Evolutionary conservation across 2,797 vertebrate genomes (phyloP).

Genomic region (Melanotaenia parkinsoni): DNA sequence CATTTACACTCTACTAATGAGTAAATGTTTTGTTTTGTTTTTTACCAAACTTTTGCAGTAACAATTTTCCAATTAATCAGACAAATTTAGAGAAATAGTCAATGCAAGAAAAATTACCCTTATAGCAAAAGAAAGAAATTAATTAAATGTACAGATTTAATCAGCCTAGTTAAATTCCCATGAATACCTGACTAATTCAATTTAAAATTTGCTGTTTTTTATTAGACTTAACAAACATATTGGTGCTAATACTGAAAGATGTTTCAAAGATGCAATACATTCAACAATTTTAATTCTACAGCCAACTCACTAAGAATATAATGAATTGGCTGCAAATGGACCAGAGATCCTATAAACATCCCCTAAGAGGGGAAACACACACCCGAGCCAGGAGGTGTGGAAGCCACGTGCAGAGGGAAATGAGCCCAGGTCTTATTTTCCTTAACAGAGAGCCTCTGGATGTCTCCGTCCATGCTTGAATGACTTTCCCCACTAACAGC

Average conservation of each 20-base stretch:
- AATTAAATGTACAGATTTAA: background rate
- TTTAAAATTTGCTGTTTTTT: too few species aligned
- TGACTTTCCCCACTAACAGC: conserved; percentile 53
- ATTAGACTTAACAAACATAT: too few species aligned
- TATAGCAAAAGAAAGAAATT: background rate
- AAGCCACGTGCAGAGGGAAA: conserved; percentile 68
- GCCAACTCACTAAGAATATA: background rate
- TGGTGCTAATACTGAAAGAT: too few species aligned
- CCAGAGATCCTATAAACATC: conserved; percentile 34
- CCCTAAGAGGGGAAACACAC: conserved; percentile 43
- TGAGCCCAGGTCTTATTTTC: conserved; percentile 48
- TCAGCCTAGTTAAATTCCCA: background rate
- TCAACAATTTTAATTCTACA: background rate
- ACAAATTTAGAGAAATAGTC: background rate
- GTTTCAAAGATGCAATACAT: background rate
- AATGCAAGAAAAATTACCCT: background rate
- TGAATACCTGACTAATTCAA: background rate
- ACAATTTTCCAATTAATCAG: background rate
- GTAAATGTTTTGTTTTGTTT: too few species aligned
- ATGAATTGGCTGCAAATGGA: conserved; percentile 30
- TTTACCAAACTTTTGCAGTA: too few species aligned
- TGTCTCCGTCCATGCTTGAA: conserved; percentile 55
- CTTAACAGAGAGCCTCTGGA: conserved; percentile 32
- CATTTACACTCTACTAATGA: too few species aligned
- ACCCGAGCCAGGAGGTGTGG: conserved; percentile 65